Evolutionary conservation across 2,113 vertebrate species (phyloP), one percentile per base, ranked within the genome.

Genomic region (Calonectris borealis): DNA sequence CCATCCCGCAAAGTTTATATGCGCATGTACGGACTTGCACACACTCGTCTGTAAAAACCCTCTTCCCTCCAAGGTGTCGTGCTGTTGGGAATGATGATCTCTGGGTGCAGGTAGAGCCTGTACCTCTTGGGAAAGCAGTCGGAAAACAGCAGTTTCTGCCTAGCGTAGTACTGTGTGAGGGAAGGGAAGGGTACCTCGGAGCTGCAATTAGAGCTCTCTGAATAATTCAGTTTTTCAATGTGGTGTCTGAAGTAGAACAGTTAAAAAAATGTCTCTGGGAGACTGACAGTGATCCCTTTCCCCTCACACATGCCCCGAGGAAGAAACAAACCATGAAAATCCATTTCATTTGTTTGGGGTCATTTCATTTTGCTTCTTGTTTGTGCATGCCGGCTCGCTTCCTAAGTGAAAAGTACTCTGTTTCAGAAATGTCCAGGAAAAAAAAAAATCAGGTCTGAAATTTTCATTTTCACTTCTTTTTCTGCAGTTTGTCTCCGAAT

Each of bases 251-350:
- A 91, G 78, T 49, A 87, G 72, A 94, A 66, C 32, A 57, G 92
- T 84, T 92, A 70, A 93, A 87, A 87, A 91, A 86, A 83, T 24
- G 15, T 89, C 70, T 87, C 87, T 72, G 57, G 40, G 89, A 95
- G 93, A 68, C 57, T 82, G 86, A 68, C 61, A 82, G 61, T 52
- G 89, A 91, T 96, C 89, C 48, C 81, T 93, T 86, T 94, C 65
- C 86, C 60, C 48, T 92, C 55, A 24, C 34, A 51, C 27, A 76
- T 40, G 31, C 57, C 87, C 89, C 0, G 7, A 95, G 89, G 94
- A 93, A 76, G 90, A 96, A 96, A 82, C 73, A 94, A 95, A 65
- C 94, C 73, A 48, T 94, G 89, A 95, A 95, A 93, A 96, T 89
- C 89, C 52, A 49, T 96, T 96, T 96, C 42, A 75, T 93, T 93